Percentiles rank a stretch among this genome's conserved stretches.
Conservation (phyloP, 2,888 invertebrate genomes). For the Tinea pellionella region DNA sequence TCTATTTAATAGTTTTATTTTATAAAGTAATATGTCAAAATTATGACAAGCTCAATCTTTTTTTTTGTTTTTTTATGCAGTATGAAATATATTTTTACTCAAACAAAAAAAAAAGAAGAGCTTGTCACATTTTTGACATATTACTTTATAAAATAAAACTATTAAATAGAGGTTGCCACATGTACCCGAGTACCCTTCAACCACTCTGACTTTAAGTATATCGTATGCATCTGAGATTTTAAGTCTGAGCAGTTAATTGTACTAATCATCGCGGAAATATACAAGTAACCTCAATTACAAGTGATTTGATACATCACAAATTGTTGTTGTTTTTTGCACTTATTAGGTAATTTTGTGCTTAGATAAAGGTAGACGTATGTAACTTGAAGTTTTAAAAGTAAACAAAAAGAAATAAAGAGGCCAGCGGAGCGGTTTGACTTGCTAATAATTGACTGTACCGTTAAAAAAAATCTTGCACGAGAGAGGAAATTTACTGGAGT, state of each 20-base stretch:
- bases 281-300: neutral
- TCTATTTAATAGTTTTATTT: too few species aligned
- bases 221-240: neutral
- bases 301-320: neutral
- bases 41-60: too few species aligned
- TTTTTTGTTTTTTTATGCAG: too few species aligned
- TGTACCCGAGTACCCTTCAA: too few species aligned
- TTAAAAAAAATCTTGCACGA: neutral
- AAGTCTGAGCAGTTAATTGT: neutral
- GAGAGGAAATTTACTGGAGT: neutral
- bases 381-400: neutral
- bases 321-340: neutral
- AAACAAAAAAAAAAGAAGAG: too few species aligned
- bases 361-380: neutral
- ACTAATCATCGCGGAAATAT: neutral
- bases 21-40: too few species aligned
- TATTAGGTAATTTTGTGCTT: constrained; percentile 3
- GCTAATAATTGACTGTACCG: neutral
- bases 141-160: too few species aligned
- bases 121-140: too few species aligned
- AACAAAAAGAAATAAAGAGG: neutral
- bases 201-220: too few species aligned
- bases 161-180: too few species aligned
- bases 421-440: neutral
- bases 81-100: too few species aligned